These are phyloP conservation scores for Alcedo quadribrachys DNA, from an alignment of 2,797 vertebrate genomes.

Conservation along the genomic window DNA sequence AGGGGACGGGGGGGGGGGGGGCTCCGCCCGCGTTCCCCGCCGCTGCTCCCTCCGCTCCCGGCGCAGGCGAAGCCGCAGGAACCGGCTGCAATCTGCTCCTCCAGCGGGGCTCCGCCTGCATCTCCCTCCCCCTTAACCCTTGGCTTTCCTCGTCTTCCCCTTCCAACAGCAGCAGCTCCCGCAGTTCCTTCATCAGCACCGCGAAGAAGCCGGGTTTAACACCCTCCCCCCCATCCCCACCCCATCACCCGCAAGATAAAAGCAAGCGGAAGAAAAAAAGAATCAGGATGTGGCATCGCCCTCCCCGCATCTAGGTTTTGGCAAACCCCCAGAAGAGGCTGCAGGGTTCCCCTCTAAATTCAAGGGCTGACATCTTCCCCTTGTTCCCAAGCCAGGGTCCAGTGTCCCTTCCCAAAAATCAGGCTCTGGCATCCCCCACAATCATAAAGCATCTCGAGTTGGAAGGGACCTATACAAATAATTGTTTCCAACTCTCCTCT, in stretches of 20 bases:
- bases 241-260: too few relatives aligned
- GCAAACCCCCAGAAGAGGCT: too few relatives aligned
- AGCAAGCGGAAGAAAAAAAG: too few relatives aligned
- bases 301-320: too few relatives aligned
- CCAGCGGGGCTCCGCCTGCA: neutral
- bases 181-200: neutral
- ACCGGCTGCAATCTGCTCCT: constrained; percentile 13
- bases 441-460: too few relatives aligned
- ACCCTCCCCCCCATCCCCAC: too few relatives aligned
- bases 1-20: neutral
- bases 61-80: constrained; percentile 19
- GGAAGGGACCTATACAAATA: neutral
- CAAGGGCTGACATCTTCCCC: neutral
- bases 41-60: constrained; percentile 36
- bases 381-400: fast-evolving
- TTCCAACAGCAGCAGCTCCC: neutral
- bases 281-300: too few relatives aligned
- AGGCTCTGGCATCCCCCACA: neutral
- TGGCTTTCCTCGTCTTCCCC: neutral
- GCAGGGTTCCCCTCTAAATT: neutral
- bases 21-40: constrained; percentile 62
- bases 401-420: neutral
- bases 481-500: neutral
- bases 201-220: too few relatives aligned
- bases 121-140: constrained; percentile 22